These are phyloP conservation scores for Eumerus sabulonum DNA, from an alignment of 2,888 invertebrate genomes.

Conservation along the genomic window DNA sequence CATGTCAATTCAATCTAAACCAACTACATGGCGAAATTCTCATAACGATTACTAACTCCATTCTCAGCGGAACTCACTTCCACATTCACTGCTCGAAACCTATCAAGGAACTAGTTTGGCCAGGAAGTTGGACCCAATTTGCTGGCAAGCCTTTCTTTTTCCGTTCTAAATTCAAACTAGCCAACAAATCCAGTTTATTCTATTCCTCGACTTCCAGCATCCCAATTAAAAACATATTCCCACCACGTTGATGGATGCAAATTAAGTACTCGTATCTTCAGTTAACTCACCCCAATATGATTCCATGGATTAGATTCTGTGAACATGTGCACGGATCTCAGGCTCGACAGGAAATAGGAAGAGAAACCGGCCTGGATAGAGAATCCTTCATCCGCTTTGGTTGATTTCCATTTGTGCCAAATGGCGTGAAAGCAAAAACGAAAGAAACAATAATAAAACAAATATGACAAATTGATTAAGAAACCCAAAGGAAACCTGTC, in stretches of 20 bases:
- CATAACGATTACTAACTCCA: slow-evolving; percentile 43
- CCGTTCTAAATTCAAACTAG: slow-evolving; percentile 30
- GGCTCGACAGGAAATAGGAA: slow-evolving; percentile 49
- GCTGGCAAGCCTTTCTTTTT: slow-evolving; percentile 16
- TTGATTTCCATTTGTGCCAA: not conserved
- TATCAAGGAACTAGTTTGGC: slow-evolving; percentile 28
- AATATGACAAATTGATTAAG: slow-evolving; percentile 9
- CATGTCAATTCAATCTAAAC: slow-evolving; percentile 13
- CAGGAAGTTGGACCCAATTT: slow-evolving; percentile 50
- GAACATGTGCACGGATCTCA: slow-evolving; percentile 15
- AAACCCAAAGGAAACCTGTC: slow-evolving; percentile 26
- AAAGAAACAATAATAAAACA: slow-evolving; percentile 13
- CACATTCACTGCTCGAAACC: slow-evolving; percentile 21
- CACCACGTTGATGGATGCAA: too few relatives aligned
- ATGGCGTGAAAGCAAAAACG: not conserved
- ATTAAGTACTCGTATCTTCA: too few relatives aligned
- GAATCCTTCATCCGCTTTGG: slow-evolving; percentile 44
- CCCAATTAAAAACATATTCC: slow-evolving; percentile 22
- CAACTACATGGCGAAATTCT: slow-evolving; percentile 14
- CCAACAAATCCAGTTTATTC: slow-evolving; percentile 41
- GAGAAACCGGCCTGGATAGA: slow-evolving; percentile 48
- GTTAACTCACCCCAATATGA: too few relatives aligned
- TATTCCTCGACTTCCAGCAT: slow-evolving; percentile 35
- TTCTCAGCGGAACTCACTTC: slow-evolving; percentile 24
- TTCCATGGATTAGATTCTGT: slow-evolving; percentile 26